A percentile compares a stretch with the other conserved stretches of the same genome.
Conservation (phyloP, 2,888 invertebrate species). For the Sinohyriopsis cumingii region DNA sequence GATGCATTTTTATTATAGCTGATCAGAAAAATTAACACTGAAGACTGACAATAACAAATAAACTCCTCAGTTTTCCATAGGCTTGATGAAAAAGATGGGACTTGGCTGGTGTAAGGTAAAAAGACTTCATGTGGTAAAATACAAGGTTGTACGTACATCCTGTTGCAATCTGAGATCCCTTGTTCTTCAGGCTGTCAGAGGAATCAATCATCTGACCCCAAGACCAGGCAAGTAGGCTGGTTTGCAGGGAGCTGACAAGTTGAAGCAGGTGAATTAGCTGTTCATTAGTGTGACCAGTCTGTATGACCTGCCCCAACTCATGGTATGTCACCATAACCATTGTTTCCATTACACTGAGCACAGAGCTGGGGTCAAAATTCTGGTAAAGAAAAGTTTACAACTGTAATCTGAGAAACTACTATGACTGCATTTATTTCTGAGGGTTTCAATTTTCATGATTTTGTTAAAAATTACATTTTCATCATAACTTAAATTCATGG, state of each 20-base stretch:
- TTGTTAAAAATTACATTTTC: too few species aligned
- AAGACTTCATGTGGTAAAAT: too few species aligned
- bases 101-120: too few species aligned
- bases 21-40: too few species aligned
- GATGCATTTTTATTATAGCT: too few species aligned
- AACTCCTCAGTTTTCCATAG: too few species aligned
- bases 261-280: slow-evolving; percentile 66
- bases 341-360: slow-evolving; percentile 68
- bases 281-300: slow-evolving; percentile 45
- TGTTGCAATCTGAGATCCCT: slow-evolving; percentile 33
- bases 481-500: too few species aligned
- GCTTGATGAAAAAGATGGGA: too few species aligned
- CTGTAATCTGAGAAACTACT: background rate
- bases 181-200: slow-evolving; percentile 29
- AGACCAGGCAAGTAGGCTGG: slow-evolving; percentile 66
- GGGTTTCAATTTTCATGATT: too few species aligned
- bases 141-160: slow-evolving; percentile 26
- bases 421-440: too few species aligned
- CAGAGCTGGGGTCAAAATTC: slow-evolving; percentile 56
- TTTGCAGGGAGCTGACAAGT: slow-evolving; percentile 68
- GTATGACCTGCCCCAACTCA: slow-evolving; percentile 54
- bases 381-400: slow-evolving; percentile 29
- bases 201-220: slow-evolving; percentile 58
- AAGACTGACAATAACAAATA: too few species aligned
- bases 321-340: slow-evolving; percentile 66